Base-by-base conservation (phyloP, 1,140 invertebrate genomes). In the Drosophila bifasciata region DNA sequence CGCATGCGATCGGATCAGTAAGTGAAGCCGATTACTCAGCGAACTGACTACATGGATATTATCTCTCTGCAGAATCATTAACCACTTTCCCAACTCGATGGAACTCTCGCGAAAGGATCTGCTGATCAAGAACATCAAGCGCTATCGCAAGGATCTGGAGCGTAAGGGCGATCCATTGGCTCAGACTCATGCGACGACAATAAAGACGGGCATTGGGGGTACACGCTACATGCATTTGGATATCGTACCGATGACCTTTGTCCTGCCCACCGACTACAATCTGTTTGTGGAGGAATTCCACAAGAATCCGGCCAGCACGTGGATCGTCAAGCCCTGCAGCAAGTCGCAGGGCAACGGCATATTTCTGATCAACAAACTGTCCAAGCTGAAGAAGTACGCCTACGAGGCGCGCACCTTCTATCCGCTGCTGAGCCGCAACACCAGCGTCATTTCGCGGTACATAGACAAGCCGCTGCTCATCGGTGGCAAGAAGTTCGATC, bases 311-410 rank as follows among this genome's bases (percentile, higher is more conserved):
- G 95, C 96, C 76, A 97, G 96, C 61, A 98, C 97, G 0, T 99
- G 97, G 97, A 99, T 99, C 63, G 98, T 99, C 95, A 99, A 99
- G 92, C 98, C 98, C 0, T 97, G 96, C 91, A 97, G 97, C 25
- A 96, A 97, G 91, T 97, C 96, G 5, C 97, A 97, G 92, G 96
- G 96, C 0, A 94, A 95, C 6, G 96, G 97, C 13, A 98, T 98
- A 71, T 97, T 97, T 89, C 92, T 98, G 11, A 96, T 98, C 69
- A 97, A 97, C 76, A 97, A 97, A 92, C 91, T 97, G 41, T 97
- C 96, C 3, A 97, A 97, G 92, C 92, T 98, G 39, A 97, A 97
- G 89, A 95, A 96, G 88, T 98, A 96, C 95, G 97, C 96, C 0
- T 93, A 95, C 32, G 96, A 97, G 90, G 95, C 95, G 1, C 95